Evolutionary conservation across 1,140 invertebrate species (phyloP).

Genomic region (Telenomus remus): DNA sequence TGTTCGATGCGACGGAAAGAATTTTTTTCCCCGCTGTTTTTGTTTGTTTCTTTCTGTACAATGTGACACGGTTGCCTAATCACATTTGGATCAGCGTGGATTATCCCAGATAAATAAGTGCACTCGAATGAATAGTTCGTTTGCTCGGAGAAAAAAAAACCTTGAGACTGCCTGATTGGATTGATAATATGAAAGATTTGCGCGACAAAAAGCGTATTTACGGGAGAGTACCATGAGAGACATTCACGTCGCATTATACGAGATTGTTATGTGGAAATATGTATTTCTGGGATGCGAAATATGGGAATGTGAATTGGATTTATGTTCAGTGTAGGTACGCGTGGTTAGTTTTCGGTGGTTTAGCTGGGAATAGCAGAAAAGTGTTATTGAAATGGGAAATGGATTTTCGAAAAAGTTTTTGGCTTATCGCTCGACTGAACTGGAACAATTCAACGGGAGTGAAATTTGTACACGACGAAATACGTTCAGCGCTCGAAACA

Average conservation of each 20-base stretch:
- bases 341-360: conserved; percentile 23
- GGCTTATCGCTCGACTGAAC: neutral
- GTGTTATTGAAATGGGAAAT: conserved; percentile 29
- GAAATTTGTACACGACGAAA: neutral
- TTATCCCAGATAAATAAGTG: too few relatives aligned
- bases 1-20: too few relatives aligned
- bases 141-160: conserved; percentile 1
- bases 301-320: conserved; percentile 20
- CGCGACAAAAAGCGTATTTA: conserved; percentile 39
- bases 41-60: too few relatives aligned
- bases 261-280: conserved; percentile 42
- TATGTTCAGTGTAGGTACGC: conserved; percentile 10
- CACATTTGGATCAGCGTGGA: too few relatives aligned
- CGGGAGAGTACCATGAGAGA: conserved; percentile 24
- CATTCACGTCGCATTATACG: conserved; percentile 37
- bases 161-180: conserved; percentile 30
- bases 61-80: too few relatives aligned
- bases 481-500: too few relatives aligned
- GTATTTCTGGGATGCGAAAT: conserved; percentile 23
- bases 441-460: neutral
- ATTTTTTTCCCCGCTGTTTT: too few relatives aligned
- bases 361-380: conserved; percentile 12
- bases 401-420: conserved; percentile 3
- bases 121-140: neutral
- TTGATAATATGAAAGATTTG: conserved; percentile 37